Percentiles rank a stretch among this genome's conserved stretches.
These are phyloP conservation scores for Thereva nobilitata DNA, from an alignment of 2,888 invertebrate genomes.

Conservation along the genomic window DNA sequence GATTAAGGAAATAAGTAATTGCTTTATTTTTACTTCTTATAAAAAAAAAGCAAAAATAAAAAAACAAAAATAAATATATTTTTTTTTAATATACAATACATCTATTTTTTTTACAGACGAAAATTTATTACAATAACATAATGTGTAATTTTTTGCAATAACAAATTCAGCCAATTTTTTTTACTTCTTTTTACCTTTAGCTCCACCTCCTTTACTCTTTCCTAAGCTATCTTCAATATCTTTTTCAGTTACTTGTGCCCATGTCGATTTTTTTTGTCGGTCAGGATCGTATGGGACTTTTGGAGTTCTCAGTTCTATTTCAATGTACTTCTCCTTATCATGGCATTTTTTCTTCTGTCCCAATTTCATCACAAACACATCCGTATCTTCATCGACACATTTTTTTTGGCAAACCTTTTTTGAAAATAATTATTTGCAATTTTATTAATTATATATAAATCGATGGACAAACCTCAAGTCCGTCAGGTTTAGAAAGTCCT, in stretches of 20 bases:
- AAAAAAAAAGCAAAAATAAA: constrained; percentile 11
- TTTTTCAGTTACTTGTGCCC: constrained; percentile 69
- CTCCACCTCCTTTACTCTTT: neutral
- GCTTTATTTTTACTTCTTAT: no score
- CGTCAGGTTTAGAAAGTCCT: constrained; percentile 43
- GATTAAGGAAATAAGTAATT: no score
- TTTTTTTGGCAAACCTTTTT: constrained; percentile 57
- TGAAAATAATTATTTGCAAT: constrained; percentile 38
- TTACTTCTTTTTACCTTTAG: neutral
- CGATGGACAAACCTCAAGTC: constrained; percentile 53
- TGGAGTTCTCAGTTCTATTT: constrained; percentile 76
- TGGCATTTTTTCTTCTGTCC: constrained; percentile 75
- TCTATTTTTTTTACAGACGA: neutral
- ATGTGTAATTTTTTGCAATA: no score
- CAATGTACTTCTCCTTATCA: constrained; percentile 68
- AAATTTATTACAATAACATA: neutral
- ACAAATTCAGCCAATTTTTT: constrained; percentile 10
- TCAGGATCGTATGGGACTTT: constrained; percentile 65
- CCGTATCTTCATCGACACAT: constrained; percentile 67
- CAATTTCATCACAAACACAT: constrained; percentile 72
- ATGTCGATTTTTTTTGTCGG: constrained; percentile 66
- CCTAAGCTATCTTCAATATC: constrained; percentile 45
- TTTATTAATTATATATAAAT: neutral
- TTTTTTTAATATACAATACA: neutral
- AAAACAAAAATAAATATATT: neutral